These are phyloP conservation scores for Oxygymnocypris stewartii DNA, from an alignment of 2,113 vertebrate genomes.

Conservation along the genomic window DNA sequence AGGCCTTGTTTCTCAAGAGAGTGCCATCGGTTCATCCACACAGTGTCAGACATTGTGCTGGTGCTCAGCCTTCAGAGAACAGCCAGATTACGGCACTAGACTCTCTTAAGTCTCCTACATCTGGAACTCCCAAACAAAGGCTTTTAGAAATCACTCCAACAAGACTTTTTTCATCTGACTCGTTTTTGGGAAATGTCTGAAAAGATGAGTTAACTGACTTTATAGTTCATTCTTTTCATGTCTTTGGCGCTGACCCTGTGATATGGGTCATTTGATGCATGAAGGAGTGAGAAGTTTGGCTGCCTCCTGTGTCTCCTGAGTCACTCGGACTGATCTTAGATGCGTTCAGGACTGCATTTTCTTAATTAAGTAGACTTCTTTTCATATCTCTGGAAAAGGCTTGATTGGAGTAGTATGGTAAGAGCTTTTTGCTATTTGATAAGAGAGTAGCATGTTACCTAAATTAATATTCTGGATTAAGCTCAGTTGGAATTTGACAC, in stretches of 20 bases:
- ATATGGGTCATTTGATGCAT: slow-evolving; percentile 50
- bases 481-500: background rate
- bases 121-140: slow-evolving; percentile 61
- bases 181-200: slow-evolving; percentile 26
- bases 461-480: background rate
- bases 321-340: slow-evolving; percentile 7
- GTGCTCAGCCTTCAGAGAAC: slow-evolving; percentile 12
- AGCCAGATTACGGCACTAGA: slow-evolving; percentile 28
- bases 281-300: slow-evolving; percentile 50
- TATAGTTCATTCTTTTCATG: slow-evolving; percentile 39
- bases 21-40: slow-evolving; percentile 48
- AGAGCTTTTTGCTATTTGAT: slow-evolving; percentile 47
- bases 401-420: slow-evolving; percentile 60
- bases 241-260: slow-evolving; percentile 42
- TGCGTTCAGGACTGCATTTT: slow-evolving; percentile 32
- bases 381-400: slow-evolving; percentile 3
- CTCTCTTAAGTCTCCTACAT: slow-evolving; percentile 53
- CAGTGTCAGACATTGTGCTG: slow-evolving; percentile 65
- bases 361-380: background rate
- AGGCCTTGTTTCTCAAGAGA: slow-evolving; percentile 63
- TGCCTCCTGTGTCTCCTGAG: slow-evolving; percentile 26
- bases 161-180: slow-evolving; percentile 49
- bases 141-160: slow-evolving; percentile 57
- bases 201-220: slow-evolving; percentile 33
- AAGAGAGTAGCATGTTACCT: background rate